phyloP scores from a whole-genome alignment of 2,888 invertebrate genomes.

The Tachystola acroxantha region DNA sequence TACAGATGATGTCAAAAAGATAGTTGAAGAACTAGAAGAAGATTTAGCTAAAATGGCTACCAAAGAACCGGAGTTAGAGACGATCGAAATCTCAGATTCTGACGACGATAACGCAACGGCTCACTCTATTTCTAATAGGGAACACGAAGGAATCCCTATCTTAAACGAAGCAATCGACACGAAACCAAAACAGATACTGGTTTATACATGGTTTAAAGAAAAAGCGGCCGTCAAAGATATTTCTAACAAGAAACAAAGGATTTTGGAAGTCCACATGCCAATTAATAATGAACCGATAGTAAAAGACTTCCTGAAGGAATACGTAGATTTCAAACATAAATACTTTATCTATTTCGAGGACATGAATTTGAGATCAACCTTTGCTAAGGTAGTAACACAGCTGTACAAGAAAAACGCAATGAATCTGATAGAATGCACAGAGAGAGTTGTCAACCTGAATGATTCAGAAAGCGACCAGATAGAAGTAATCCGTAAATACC shows the following conservation, averaged over 20 bases:
- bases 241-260: conserved; percentile 1
- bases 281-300: not conserved
- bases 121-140: too few relatives aligned
- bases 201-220: too few relatives aligned
- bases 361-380: conserved; percentile 1
- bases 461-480: conserved; percentile 6
- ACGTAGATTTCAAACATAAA: conserved; percentile 8
- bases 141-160: too few relatives aligned
- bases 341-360: conserved; percentile 13
- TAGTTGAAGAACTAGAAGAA: too few relatives aligned
- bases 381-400: conserved; percentile 2
- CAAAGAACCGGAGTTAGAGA: too few relatives aligned
- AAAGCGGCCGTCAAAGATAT: conserved; percentile 2
- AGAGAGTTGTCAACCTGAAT: conserved; percentile 5
- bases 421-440: conserved; percentile 9
- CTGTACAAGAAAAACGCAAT: conserved; percentile 6
- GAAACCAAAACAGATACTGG: conserved; percentile 4
- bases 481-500: conserved; percentile 8
- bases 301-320: conserved; percentile 13
- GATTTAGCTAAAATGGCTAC: too few relatives aligned
- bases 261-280: conserved; percentile 1
- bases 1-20: too few relatives aligned
- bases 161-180: conserved; percentile 7
- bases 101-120: too few relatives aligned
- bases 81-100: too few relatives aligned